These are phyloP conservation scores for Miichthys miiuy DNA, from an alignment of 2,797 vertebrate genomes.

Conservation along the genomic window DNA sequence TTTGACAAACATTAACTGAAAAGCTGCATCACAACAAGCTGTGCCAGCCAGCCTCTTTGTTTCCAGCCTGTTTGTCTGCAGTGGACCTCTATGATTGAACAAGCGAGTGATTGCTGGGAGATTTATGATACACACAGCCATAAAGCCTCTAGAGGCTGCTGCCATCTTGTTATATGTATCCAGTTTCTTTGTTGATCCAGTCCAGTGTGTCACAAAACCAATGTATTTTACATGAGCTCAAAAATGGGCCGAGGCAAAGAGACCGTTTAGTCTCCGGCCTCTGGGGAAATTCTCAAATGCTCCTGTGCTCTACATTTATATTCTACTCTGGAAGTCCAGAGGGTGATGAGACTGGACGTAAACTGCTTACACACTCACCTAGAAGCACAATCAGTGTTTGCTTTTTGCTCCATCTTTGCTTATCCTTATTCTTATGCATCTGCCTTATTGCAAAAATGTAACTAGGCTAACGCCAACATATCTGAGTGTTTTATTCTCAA, in stretches of 20 bases:
- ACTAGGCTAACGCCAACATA: neutral
- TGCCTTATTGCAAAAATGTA: neutral
- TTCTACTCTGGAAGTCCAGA: slow-evolving; percentile 22
- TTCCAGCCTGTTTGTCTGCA: neutral
- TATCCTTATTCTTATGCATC: neutral
- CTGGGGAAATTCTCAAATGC: slow-evolving; percentile 32
- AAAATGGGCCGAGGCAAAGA: slow-evolving; percentile 35
- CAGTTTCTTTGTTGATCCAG: slow-evolving; percentile 26
- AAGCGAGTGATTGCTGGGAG: slow-evolving; percentile 15
- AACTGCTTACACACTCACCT: neutral
- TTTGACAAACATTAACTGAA: neutral
- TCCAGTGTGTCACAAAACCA: slow-evolving; percentile 31
- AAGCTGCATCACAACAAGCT: neutral
- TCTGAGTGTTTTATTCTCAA: neutral
- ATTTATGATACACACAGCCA: slow-evolving; percentile 30
- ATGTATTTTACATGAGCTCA: slow-evolving; percentile 63
- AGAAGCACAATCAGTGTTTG: neutral
- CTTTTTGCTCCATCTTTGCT: neutral
- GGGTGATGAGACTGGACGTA: slow-evolving; percentile 16
- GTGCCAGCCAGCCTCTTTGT: neutral
- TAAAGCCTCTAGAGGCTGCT: slow-evolving; percentile 31
- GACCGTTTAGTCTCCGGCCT: slow-evolving; percentile 39
- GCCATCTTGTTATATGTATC: slow-evolving; percentile 34
- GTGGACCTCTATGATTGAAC: neutral
- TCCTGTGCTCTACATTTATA: slow-evolving; percentile 37